Evolutionary conservation across 2,888 invertebrate species (phyloP).

Genomic region (Polietes domitor): DNA sequence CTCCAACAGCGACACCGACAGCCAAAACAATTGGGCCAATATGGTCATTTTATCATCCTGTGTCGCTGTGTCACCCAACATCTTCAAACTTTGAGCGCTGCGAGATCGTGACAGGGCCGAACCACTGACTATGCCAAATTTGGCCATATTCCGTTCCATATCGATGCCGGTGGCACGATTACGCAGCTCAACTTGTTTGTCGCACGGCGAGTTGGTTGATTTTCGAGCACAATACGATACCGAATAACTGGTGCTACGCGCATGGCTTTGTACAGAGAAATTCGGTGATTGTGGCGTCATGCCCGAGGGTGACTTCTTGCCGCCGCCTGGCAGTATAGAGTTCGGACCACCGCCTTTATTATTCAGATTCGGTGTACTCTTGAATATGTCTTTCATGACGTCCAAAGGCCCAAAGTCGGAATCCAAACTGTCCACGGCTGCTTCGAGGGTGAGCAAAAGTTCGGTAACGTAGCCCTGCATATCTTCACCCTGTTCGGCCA

Average conservation of each 20-base stretch:
- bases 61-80: slow-evolving; percentile 91
- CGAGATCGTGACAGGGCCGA: slow-evolving; percentile 86
- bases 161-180: slow-evolving; percentile 83
- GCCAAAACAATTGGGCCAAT: slow-evolving; percentile 97
- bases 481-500: slow-evolving; percentile 98
- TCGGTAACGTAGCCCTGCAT: slow-evolving; percentile 99
- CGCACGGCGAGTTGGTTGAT: slow-evolving; percentile 84
- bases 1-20: slow-evolving; percentile 96
- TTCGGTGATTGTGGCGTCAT: slow-evolving; percentile 80
- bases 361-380: slow-evolving; percentile 96
- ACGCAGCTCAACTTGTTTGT: slow-evolving; percentile 83
- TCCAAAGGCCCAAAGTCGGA: slow-evolving; percentile 95
- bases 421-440: slow-evolving; percentile 96
- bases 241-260: slow-evolving; percentile 94
- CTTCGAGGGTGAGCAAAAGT: slow-evolving; percentile 95
- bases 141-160: slow-evolving; percentile 81
- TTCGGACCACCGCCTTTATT: slow-evolving; percentile 88
- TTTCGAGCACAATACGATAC: slow-evolving; percentile 93
- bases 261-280: slow-evolving; percentile 83
- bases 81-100: slow-evolving; percentile 96
- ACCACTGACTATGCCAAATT: slow-evolving; percentile 76
- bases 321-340: slow-evolving; percentile 82
- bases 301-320: slow-evolving; percentile 82
- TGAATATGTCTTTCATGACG: slow-evolving; percentile 97
- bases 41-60: slow-evolving; percentile 97